Evolutionary conservation across 2,888 invertebrate species (phyloP).

Genomic region (Himalopsyche kuldschensis): DNA sequence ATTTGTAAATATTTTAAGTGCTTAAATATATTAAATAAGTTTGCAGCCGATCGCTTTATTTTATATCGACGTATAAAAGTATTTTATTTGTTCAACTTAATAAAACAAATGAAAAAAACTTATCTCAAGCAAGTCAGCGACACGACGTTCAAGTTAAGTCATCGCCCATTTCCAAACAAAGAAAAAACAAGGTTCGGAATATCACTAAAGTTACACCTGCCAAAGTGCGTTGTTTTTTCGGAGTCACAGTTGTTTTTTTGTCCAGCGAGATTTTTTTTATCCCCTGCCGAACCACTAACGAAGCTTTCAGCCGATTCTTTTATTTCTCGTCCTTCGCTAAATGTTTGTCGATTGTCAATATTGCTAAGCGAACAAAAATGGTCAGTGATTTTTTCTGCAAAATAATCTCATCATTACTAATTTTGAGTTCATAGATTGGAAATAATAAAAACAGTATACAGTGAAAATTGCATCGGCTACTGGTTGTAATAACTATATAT

Average conservation of each 20-base stretch:
- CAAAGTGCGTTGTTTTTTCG: constrained; percentile 2
- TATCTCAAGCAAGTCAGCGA: not conserved
- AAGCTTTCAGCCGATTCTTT: not conserved
- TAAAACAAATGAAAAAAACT: not conserved
- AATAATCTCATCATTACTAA: too few relatives aligned
- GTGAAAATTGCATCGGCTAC: too few relatives aligned
- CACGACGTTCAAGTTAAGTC: not conserved
- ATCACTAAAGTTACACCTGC: constrained; percentile 21
- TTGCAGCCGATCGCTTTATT: not conserved
- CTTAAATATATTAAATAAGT: not conserved
- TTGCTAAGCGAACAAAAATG: too few relatives aligned
- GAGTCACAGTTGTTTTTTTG: not conserved
- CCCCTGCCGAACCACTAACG: not conserved
- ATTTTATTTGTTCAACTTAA: not conserved
- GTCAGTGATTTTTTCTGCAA: too few relatives aligned
- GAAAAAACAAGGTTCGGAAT: constrained; percentile 2
- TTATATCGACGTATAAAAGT: not conserved
- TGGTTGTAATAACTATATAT: too few relatives aligned
- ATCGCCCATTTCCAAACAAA: not conserved
- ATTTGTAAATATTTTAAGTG: too few relatives aligned
- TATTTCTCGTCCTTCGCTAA: not conserved
- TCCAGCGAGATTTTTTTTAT: not conserved
- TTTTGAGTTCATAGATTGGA: not conserved
- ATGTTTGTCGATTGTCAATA: not conserved
- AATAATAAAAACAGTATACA: not conserved